phyloP scores from a whole-genome alignment of 1,140 invertebrate genomes.

The Trichomalopsis sarcophagae region DNA sequence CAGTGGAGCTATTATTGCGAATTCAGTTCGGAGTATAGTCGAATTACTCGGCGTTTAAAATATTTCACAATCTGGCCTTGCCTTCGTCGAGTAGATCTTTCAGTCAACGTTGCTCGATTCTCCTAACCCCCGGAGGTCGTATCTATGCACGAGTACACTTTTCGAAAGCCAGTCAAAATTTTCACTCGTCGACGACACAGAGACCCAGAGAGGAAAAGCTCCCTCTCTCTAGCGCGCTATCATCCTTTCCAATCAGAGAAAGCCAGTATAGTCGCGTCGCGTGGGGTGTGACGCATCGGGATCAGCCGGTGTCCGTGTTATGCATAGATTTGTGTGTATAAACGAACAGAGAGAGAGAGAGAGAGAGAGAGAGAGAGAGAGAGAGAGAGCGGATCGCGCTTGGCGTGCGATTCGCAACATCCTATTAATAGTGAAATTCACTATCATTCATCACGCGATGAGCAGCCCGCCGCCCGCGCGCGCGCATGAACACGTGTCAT shows the following conservation, averaged over 20 bases:
- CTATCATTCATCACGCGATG: constrained; percentile 50
- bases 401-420: constrained; percentile 32
- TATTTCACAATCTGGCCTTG: background rate
- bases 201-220: background rate
- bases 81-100: too few species aligned
- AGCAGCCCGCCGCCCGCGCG: background rate
- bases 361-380: too few species aligned
- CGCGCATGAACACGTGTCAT: constrained; percentile 39
- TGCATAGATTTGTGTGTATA: constrained; percentile 23
- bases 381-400: background rate
- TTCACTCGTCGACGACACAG: background rate
- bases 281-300: background rate
- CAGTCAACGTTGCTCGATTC: too few species aligned
- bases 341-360: background rate
- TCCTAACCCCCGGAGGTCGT: too few species aligned
- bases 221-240: background rate
- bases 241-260: background rate
- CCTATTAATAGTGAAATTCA: constrained; percentile 51
- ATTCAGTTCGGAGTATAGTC: background rate
- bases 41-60: background rate
- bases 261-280: background rate
- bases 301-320: constrained; percentile 16
- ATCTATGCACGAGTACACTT: too few species aligned
- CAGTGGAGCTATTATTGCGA: background rate
- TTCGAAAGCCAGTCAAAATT: background rate